These are phyloP conservation scores for Polyodon spathula DNA, from an alignment of 2,113 vertebrate species.

Conservation along the genomic window DNA sequence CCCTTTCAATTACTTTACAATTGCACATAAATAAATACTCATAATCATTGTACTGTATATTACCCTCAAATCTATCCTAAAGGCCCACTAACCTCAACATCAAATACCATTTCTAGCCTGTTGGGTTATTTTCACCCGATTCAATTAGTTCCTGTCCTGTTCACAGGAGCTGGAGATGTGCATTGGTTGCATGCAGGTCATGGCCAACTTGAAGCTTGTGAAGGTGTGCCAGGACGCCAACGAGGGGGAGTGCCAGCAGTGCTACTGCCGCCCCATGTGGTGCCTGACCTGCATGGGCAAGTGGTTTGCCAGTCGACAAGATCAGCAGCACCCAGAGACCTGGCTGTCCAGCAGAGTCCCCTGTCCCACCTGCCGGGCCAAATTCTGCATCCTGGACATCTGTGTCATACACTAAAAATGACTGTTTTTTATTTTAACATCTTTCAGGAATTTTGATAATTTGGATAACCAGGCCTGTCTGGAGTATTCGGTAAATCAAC, in stretches of 20 bases:
- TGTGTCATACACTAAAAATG: conserved; percentile 69
- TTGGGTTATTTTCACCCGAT: too few species aligned
- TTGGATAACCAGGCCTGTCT: too few species aligned
- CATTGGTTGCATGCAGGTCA: conserved; percentile 86
- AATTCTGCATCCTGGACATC: conserved; percentile 86
- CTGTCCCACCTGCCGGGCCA: conserved; percentile 83
- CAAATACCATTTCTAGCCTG: too few species aligned
- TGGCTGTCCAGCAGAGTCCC: conserved; percentile 84
- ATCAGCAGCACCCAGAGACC: conserved; percentile 82
- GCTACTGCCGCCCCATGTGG: conserved; percentile 94
- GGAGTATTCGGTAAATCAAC: too few species aligned
- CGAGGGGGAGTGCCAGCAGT: conserved; percentile 71
- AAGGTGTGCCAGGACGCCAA: conserved; percentile 62
- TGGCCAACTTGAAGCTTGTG: conserved; percentile 72
- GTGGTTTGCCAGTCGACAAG: conserved; percentile 92
- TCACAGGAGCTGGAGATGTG: conserved; percentile 77
- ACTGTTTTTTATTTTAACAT: too few species aligned
- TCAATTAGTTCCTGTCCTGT: too few species aligned
- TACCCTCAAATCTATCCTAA: too few species aligned
- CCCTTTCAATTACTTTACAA: too few species aligned
- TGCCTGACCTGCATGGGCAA: conserved; percentile 88
- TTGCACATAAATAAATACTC: too few species aligned
- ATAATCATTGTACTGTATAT: too few species aligned
- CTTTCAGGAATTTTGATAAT: too few species aligned
- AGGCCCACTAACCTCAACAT: too few species aligned